These are phyloP conservation scores for Xylocopa sonorina DNA, from an alignment of 1,140 invertebrate genomes.

Conservation along the genomic window DNA sequence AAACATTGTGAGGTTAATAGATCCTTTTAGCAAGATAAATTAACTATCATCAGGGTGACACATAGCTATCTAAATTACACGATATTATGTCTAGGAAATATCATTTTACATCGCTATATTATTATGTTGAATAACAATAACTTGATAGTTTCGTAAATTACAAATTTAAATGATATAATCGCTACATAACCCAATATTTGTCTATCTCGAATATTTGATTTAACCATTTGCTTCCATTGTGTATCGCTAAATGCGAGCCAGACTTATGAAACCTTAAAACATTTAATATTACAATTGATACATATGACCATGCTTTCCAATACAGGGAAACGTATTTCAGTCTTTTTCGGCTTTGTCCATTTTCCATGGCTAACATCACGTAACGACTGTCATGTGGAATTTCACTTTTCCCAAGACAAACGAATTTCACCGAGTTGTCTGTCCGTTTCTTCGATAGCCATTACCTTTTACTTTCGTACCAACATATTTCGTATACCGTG, in stretches of 20 bases:
- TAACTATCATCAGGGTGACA: background rate
- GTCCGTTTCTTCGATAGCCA: constrained; percentile 18
- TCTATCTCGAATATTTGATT: background rate
- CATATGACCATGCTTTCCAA: too few relatives aligned
- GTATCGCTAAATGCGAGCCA: background rate
- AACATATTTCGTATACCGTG: constrained; percentile 1
- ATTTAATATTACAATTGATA: background rate
- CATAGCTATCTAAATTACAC: background rate
- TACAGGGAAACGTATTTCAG: too few relatives aligned
- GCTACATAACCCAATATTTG: background rate
- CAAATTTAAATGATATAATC: background rate
- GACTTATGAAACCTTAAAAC: background rate
- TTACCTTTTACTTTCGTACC: constrained; percentile 38
- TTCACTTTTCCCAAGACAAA: constrained; percentile 56
- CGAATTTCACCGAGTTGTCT: constrained; percentile 36
- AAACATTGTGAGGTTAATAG: background rate
- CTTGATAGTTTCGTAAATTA: background rate
- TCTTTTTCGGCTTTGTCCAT: background rate
- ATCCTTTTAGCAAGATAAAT: background rate
- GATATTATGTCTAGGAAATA: background rate
- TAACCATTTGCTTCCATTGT: background rate
- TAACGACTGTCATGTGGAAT: constrained; percentile 23
- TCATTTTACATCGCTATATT: background rate
- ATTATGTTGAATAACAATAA: background rate
- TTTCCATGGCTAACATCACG: constrained; percentile 21